Evolutionary conservation across 2,113 vertebrate species (phyloP).

Genomic region (Thamnaconus septentrionalis): DNA sequence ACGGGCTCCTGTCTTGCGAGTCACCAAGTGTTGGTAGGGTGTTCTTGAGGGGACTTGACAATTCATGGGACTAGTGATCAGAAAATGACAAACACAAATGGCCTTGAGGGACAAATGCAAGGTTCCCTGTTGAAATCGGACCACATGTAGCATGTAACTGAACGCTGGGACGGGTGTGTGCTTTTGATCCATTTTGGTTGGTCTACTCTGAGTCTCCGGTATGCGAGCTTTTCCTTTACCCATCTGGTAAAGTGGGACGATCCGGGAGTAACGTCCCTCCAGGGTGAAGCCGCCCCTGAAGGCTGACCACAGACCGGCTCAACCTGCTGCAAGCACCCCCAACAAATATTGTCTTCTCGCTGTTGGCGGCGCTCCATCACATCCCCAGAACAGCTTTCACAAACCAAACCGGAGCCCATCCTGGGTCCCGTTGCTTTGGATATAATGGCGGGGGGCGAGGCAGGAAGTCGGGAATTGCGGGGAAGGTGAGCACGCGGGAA

Average conservation of each 20-base stretch:
- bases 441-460: constrained; percentile 40
- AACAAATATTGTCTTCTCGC: constrained; percentile 14
- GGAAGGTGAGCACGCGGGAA: constrained; percentile 34
- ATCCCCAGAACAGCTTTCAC: constrained; percentile 22
- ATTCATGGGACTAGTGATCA: constrained; percentile 12
- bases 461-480: constrained; percentile 31
- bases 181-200: constrained; percentile 19
- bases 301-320: constrained; percentile 26
- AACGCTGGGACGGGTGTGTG: constrained; percentile 47
- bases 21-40: constrained; percentile 6
- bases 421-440: constrained; percentile 38
- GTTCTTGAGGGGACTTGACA: constrained; percentile 17
- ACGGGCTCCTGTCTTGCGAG: constrained; percentile 13
- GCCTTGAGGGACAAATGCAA: background rate
- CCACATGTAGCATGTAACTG: constrained; percentile 17
- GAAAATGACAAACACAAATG: constrained; percentile 19
- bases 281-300: constrained; percentile 21
- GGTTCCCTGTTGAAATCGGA: constrained; percentile 19
- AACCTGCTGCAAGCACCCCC: background rate
- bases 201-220: constrained; percentile 5
- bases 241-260: constrained; percentile 23
- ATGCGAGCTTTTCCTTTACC: constrained; percentile 20
- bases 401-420: constrained; percentile 6
- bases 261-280: constrained; percentile 1
- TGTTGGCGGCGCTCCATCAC: constrained; percentile 8